Conservation (phyloP, 2,888 invertebrate species). For the Pseudococcus viburni region DNA sequence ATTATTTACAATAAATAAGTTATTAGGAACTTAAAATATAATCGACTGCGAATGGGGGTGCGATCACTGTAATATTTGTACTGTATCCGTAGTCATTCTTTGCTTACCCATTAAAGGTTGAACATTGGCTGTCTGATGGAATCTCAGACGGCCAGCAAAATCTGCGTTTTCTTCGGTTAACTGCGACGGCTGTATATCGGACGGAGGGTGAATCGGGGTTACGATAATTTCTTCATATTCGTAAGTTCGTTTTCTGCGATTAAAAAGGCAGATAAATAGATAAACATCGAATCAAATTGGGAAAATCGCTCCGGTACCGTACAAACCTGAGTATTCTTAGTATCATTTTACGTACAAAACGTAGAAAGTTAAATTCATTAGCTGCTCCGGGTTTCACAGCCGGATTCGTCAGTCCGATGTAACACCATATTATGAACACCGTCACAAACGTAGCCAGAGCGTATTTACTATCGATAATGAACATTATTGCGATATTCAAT, state of each 20-base stretch:
- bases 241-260: conserved; percentile 79
- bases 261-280: not conserved
- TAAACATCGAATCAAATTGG: conserved; percentile 21
- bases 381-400: conserved; percentile 94
- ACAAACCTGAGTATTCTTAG: conserved; percentile 82
- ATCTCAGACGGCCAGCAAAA: conserved; percentile 90
- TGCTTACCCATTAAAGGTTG: conserved; percentile 58
- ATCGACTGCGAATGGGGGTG: not conserved
- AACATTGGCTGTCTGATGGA: conserved; percentile 87
- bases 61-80: conserved; percentile 54
- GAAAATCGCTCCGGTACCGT: no score
- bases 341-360: conserved; percentile 82
- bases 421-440: conserved; percentile 90
- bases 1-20: not conserved
- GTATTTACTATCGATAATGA: conserved; percentile 94
- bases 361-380: conserved; percentile 85
- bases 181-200: conserved; percentile 86
- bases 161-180: conserved; percentile 96
- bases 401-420: conserved; percentile 95
- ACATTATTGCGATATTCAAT: conserved; percentile 89
- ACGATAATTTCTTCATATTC: conserved; percentile 91
- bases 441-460: conserved; percentile 87
- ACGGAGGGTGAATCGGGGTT: conserved; percentile 84
- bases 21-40: not conserved
- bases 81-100: conserved; percentile 2